Base-by-base conservation (phyloP, 92 coral and sea anemone species). In the Umimayanthus chanpuru region DNA sequence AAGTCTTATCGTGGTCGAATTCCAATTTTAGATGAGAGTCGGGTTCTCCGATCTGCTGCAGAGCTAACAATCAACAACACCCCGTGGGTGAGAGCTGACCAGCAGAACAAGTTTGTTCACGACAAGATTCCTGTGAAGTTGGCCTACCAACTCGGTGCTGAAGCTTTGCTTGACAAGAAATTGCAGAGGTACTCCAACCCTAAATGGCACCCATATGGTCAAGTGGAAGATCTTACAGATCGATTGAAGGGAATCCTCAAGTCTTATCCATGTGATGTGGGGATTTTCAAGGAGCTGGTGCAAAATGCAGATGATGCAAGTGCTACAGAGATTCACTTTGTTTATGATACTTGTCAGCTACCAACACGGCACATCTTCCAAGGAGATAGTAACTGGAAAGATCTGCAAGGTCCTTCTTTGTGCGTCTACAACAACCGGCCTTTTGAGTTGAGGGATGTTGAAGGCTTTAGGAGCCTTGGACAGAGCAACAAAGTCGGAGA, bases 231-330 rank as follows among this genome's bases (percentile, higher is more conserved):
- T 23, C 94, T 93, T 9, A 95, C 96, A 47, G 95, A 92, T 85
- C 94, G 98, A 21, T 81, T 95, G 58, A 87, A 86, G 66, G 91
- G 93, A 30, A 95, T 95, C 65, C 86, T 95, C 38, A 90, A 90
- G 76, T 74, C 92, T 0, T 95, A 95, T 85, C 98, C 98, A 4
- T 85, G 94, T 28, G 98, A 95, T 83, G 89, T 88, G 74, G 96
- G 96, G 25, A 92, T 95, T 75, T 85, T 95, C 40, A 95, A 95
- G 79, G 98, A 95, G 56, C 95, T 95, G 20, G 90, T 95, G 26
- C 98, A 95, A 85, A 95, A 95, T 73, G 96, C 98, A 3, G 98
- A 95, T 67, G 98, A 95, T 76, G 98, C 98, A 30, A 89, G 93
- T 26, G 98, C 98, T 41, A 94, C 89, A 2, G 96, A 95, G 87